A percentile compares a stretch with the other conserved stretches of the same genome.
These are phyloP conservation scores for Sebastes minor DNA, from an alignment of 2,797 vertebrate species.

Conservation along the genomic window DNA sequence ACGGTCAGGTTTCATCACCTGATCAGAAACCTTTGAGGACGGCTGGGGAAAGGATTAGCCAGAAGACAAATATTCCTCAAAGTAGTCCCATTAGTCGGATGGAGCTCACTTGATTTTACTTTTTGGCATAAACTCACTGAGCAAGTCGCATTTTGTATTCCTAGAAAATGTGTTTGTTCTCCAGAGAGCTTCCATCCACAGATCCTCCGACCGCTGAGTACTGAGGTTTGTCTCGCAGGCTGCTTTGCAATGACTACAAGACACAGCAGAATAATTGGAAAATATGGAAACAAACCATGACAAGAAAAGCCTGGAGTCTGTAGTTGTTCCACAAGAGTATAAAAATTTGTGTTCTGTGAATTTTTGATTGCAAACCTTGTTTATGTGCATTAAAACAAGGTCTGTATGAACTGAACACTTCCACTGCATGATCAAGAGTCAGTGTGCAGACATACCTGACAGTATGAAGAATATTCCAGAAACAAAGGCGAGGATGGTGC, in stretches of 20 bases:
- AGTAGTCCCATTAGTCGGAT: background rate
- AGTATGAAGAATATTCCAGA: slow-evolving; percentile 96
- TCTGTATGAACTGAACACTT: background rate
- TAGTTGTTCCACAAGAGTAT: background rate
- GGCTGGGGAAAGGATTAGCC: background rate
- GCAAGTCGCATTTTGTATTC: background rate
- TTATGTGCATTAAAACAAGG: background rate
- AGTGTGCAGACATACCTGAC: slow-evolving; percentile 78
- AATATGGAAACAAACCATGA: slow-evolving; percentile 27
- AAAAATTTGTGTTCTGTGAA: background rate
- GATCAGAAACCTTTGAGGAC: slow-evolving; percentile 4
- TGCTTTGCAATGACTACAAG: background rate
- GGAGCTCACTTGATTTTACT: background rate
- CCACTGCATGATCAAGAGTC: background rate
- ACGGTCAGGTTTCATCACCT: slow-evolving; percentile 6
- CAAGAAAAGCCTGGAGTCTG: background rate
- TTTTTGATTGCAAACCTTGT: background rate
- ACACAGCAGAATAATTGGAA: slow-evolving; percentile 28
- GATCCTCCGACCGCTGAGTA: slow-evolving; percentile 9
- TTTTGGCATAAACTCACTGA: background rate
- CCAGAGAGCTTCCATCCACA: background rate
- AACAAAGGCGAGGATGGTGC: slow-evolving; percentile 93
- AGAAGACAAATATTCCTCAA: background rate
- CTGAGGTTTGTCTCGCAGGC: slow-evolving; percentile 18
- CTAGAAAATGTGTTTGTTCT: background rate